Percentiles rank a stretch among this genome's conserved stretches.
phyloP scores from a whole-genome alignment of 2,113 vertebrate genomes.

The Podocnemis expansa region DNA sequence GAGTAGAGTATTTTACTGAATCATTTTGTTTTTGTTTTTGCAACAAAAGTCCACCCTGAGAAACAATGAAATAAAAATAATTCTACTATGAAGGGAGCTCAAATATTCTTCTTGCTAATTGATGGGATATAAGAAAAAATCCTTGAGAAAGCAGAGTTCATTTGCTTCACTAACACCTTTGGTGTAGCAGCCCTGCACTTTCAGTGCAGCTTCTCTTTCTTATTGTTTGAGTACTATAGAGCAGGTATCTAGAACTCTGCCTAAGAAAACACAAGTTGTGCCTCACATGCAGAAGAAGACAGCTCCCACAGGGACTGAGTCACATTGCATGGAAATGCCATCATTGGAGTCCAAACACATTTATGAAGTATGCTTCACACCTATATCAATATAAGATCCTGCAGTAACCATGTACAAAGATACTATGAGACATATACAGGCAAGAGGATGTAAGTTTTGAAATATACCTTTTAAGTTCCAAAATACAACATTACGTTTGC shows the following conservation, averaged over 20 bases:
- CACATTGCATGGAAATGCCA: background rate
- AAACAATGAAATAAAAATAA: background rate
- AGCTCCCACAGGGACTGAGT: background rate
- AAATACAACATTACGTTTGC: background rate
- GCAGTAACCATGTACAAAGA: background rate
- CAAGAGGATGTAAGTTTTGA: background rate
- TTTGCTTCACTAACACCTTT: background rate
- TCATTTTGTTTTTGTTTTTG: background rate
- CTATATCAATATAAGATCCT: background rate
- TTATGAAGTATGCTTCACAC: background rate
- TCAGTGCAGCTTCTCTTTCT: background rate
- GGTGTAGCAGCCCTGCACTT: background rate
- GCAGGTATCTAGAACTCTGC: background rate
- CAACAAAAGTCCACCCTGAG: background rate
- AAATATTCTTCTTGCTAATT: background rate
- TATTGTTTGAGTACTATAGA: background rate
- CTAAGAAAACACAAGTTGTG: background rate
- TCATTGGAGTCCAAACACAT: accelerated
- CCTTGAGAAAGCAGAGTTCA: background rate
- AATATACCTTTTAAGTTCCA: background rate
- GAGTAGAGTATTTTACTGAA: background rate
- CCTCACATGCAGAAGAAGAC: background rate
- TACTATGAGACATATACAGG: background rate
- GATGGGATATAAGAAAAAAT: background rate
- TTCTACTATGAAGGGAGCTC: background rate